Evolutionary conservation across 2,888 invertebrate genomes (phyloP).

Genomic region (Malachius bipustulatus): DNA sequence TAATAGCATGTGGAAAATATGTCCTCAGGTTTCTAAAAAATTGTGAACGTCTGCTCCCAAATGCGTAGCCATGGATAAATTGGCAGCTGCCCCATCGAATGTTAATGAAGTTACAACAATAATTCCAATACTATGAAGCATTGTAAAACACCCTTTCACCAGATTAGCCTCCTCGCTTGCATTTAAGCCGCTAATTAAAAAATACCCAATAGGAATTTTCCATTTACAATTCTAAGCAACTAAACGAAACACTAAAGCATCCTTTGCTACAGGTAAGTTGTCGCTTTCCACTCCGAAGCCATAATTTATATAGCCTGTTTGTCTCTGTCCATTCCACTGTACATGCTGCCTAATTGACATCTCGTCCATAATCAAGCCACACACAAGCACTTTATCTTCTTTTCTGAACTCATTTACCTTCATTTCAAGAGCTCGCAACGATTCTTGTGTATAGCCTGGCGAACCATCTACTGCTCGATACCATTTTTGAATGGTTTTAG

Average conservation of each 20-base stretch:
- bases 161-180: slow-evolving; percentile 14
- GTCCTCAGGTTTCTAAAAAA: slow-evolving; percentile 8
- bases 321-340: slow-evolving; percentile 16
- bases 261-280: slow-evolving; percentile 13
- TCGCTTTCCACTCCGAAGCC: slow-evolving; percentile 18
- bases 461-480: slow-evolving; percentile 16
- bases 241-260: slow-evolving; percentile 19
- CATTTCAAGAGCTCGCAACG: slow-evolving; percentile 13
- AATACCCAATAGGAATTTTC: slow-evolving; percentile 17
- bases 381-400: too few species aligned
- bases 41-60: slow-evolving; percentile 9
- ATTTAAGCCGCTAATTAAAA: slow-evolving; percentile 12
- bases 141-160: slow-evolving; percentile 10
- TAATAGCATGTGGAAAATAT: slow-evolving; percentile 11
- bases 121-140: slow-evolving; percentile 3
- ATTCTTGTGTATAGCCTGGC: slow-evolving; percentile 17
- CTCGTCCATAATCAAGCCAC: slow-evolving; percentile 13
- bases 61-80: slow-evolving; percentile 4
- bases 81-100: slow-evolving; percentile 9
- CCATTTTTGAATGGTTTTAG: slow-evolving; percentile 20
- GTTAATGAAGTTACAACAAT: slow-evolving; percentile 8
- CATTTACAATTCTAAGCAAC: slow-evolving; percentile 13
- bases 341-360: slow-evolving; percentile 21
- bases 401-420: slow-evolving; percentile 7
- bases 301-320: slow-evolving; percentile 19